These are phyloP conservation scores for Volucella inanis DNA, from an alignment of 2,888 invertebrate species.

Conservation along the genomic window DNA sequence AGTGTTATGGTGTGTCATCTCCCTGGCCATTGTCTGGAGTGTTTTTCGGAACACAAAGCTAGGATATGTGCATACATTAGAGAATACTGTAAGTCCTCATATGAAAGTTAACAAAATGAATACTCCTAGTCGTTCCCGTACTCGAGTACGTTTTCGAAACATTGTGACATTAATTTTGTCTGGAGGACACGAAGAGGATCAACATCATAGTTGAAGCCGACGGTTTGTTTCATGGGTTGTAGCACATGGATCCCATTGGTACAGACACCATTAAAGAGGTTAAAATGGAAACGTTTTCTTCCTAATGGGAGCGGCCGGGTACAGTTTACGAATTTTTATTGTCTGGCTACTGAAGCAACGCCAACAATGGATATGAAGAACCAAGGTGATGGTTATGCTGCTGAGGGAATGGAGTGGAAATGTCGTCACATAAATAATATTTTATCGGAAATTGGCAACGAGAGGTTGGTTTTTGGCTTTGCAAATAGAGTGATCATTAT, in stretches of 20 bases:
- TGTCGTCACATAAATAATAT: conserved; percentile 63
- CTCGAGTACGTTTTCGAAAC: too few species aligned
- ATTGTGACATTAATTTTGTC: conserved; percentile 55
- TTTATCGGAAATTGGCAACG: conserved; percentile 62
- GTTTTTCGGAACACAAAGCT: conserved; percentile 20
- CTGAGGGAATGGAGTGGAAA: conserved; percentile 32
- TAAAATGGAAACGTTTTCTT: conserved; percentile 35
- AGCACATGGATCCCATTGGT: neutral
- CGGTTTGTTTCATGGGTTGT: neutral
- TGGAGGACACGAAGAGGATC: conserved; percentile 23
- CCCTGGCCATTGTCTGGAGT: conserved; percentile 51
- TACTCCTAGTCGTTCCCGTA: conserved; percentile 7
- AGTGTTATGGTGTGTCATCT: conserved; percentile 28
- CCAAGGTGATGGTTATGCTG: conserved; percentile 32
- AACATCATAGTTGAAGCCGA: neutral
- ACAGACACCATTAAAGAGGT: conserved; percentile 39
- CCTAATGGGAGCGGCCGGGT: neutral
- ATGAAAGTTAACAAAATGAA: conserved; percentile 53
- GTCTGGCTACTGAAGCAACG: conserved; percentile 20
- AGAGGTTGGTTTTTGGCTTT: conserved; percentile 27
- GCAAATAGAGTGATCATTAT: conserved; percentile 41
- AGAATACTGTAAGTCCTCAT: conserved; percentile 1
- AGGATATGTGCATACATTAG: conserved; percentile 34
- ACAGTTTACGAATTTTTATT: conserved; percentile 28
- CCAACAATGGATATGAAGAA: neutral